Percentiles rank a stretch among this genome's conserved stretches.
These are phyloP conservation scores for Synergus japonicus DNA, from an alignment of 2,888 invertebrate species.

Conservation along the genomic window DNA sequence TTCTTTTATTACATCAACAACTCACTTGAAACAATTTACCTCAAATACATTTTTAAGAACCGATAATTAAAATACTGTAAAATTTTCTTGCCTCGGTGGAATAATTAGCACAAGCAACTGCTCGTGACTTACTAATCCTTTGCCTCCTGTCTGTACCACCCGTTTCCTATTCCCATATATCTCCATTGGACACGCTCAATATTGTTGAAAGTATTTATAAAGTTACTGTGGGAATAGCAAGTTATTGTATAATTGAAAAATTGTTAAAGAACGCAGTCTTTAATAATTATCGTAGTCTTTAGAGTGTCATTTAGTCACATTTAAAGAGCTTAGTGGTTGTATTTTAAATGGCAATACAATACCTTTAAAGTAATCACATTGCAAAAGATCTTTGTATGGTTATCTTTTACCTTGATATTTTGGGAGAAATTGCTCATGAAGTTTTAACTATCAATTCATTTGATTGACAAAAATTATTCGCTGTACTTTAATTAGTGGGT, in stretches of 20 bases:
- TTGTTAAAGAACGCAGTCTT: background rate
- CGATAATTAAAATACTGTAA: conserved; percentile 12
- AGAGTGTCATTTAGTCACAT: background rate
- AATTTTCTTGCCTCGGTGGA: conserved; percentile 4
- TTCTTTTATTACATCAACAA: conserved; percentile 11
- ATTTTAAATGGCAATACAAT: background rate
- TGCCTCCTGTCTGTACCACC: conserved; percentile 18
- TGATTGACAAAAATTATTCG: background rate
- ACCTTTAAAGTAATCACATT: background rate
- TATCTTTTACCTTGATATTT: background rate
- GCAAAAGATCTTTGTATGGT: background rate
- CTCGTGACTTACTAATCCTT: conserved; percentile 28
- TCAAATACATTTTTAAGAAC: background rate
- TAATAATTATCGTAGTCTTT: background rate
- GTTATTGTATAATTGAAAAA: conserved; percentile 13
- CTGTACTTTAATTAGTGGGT: conserved; percentile 12
- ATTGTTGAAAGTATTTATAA: conserved; percentile 19
- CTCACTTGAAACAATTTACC: conserved; percentile 3
- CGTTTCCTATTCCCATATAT: conserved; percentile 31
- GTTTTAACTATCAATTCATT: background rate
- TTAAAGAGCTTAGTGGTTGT: background rate
- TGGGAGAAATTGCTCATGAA: background rate
- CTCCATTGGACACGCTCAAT: conserved; percentile 12
- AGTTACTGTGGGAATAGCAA: conserved; percentile 13
- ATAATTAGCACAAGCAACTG: conserved; percentile 22